Conservation (phyloP, 2,797 vertebrate species). For the Clarias pachynema region DNA sequence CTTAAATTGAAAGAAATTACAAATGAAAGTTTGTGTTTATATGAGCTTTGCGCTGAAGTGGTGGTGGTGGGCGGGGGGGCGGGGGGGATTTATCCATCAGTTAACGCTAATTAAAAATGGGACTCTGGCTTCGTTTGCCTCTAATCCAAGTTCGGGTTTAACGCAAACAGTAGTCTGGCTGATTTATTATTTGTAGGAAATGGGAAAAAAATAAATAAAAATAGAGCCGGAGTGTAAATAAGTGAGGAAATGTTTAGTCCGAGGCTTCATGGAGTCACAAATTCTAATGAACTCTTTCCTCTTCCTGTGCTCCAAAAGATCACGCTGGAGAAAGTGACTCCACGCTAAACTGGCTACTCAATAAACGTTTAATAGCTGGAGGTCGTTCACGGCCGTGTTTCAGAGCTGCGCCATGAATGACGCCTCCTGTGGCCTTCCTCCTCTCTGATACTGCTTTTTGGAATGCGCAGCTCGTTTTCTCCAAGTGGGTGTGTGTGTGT, state of each 20-base stretch:
- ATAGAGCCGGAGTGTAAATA: slow-evolving; percentile 15
- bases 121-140: slow-evolving; percentile 23
- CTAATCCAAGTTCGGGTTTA: slow-evolving; percentile 11
- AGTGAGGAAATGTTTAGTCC: slow-evolving; percentile 18
- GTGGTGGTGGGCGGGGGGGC: slow-evolving; percentile 55
- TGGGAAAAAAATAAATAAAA: background rate
- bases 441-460: slow-evolving; percentile 44
- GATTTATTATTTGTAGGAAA: slow-evolving; percentile 27
- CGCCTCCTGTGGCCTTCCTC: slow-evolving; percentile 40
- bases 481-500: slow-evolving; percentile 20
- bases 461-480: slow-evolving; percentile 36
- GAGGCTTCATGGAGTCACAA: background rate
- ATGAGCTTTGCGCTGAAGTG: slow-evolving; percentile 37
- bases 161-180: slow-evolving; percentile 1
- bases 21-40: slow-evolving; percentile 46
- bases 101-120: slow-evolving; percentile 69
- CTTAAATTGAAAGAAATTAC: background rate
- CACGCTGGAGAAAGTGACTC: slow-evolving; percentile 42
- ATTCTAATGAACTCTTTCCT: slow-evolving; percentile 40
- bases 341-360: slow-evolving; percentile 49
- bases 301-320: slow-evolving; percentile 38
- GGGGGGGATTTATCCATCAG: slow-evolving; percentile 63
- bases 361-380: slow-evolving; percentile 59
- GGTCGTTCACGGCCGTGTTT: slow-evolving; percentile 43
- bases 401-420: slow-evolving; percentile 30